phyloP scores from a whole-genome alignment of 2,888 invertebrate species.

The Ditula angustiorana region DNA sequence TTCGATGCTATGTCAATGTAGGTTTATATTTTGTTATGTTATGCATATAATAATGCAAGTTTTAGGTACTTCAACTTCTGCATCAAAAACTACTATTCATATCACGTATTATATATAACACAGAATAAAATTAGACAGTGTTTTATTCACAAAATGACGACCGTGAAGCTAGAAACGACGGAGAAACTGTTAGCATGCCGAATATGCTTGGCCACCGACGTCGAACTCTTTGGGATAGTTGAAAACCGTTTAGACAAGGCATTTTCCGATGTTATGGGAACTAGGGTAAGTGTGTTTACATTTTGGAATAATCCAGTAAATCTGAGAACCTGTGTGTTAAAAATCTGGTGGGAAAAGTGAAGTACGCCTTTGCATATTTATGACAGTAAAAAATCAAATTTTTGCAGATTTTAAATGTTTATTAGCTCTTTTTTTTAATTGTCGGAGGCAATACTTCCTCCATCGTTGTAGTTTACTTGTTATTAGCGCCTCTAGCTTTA shows the following conservation, averaged over 20 bases:
- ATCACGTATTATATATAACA: not conserved
- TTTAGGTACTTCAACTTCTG: not conserved
- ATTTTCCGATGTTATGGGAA: conserved; percentile 15
- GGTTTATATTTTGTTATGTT: not conserved
- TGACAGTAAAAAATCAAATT: too few species aligned
- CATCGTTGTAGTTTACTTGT: too few species aligned
- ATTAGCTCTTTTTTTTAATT: not conserved
- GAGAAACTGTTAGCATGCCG: conserved; percentile 25
- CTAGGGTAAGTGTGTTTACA: conserved; percentile 4
- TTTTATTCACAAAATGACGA: conserved; percentile 30
- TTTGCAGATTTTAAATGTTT: not conserved
- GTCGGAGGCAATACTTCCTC: too few species aligned
- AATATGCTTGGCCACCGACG: conserved; percentile 20
- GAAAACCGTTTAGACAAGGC: conserved; percentile 15
- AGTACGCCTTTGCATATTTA: not conserved
- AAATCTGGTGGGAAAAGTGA: not conserved
- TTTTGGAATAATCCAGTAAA: not conserved
- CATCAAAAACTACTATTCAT: not conserved
- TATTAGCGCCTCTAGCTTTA: too few species aligned
- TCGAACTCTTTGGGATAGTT: conserved; percentile 13
- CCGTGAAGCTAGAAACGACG: conserved; percentile 20
- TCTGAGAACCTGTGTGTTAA: not conserved
- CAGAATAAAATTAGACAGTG: conserved; percentile 8
- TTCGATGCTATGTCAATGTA: not conserved
- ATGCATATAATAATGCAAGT: not conserved